Base-by-base conservation (phyloP, 2,113 vertebrate genomes). In the Willisornis vidua region DNA sequence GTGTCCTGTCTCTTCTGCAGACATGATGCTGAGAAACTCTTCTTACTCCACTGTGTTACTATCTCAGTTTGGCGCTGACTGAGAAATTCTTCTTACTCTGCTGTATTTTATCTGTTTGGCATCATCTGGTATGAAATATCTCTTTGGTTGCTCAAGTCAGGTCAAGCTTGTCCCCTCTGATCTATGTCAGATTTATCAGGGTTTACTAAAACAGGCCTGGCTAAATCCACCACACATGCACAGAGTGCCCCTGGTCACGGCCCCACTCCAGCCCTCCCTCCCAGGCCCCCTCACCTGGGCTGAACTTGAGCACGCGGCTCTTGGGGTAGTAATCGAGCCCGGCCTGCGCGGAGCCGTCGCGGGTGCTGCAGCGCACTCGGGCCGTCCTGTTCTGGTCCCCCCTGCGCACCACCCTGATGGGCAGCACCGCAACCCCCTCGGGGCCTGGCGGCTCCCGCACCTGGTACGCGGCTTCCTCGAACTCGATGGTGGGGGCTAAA, bases 311-410 rank as follows among this genome's bases (percentile, higher is more conserved):
- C 85, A 99, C 98, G 4, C 98, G 97, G 80, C 99, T 99, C 94
- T 99, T 99, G 31, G 99, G 99, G 74, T 99, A 99, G 95, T 99
- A 99, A 96, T 99, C 99, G 14, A 99, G 97, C 33, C 99, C 99
- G 0, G 99, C 99, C 97, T 99, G 99, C 28, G 99, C 99, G 1
- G 99, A 99, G 52, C 99, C 99, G 2, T 99, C 99, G 2, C 99
- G 98, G 5, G 99, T 99, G 98, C 99, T 99, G 72, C 99, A 99
- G 96, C 99, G 99, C 85, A 99, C 98, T 95, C 98, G 99, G 31
- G 99, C 99, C 14, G 99, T 99, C 61, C 99, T 98, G 87, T 99
- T 99, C 78, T 98, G 98, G 92, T 99, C 99, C 12, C 99, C 99
- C 58, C 96, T 97, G 13, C 99, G 98, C 37, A 99, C 96, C 61